phyloP scores from a whole-genome alignment of 2,797 vertebrate species.

The Gadopsis bispinosus region DNA sequence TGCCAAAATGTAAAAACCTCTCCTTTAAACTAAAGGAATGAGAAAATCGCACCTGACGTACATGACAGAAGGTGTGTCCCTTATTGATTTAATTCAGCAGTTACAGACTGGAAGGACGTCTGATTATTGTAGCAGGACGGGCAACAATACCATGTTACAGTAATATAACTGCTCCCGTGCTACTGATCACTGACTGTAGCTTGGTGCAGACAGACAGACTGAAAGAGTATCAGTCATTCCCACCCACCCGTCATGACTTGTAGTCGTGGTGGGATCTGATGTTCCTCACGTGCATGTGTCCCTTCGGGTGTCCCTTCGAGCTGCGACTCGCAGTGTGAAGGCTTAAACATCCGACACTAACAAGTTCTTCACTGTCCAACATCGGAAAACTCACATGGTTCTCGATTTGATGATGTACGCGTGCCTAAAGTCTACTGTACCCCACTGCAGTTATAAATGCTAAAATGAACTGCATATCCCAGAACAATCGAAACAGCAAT shows the following conservation, averaged over 20 bases:
- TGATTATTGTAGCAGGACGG: neutral
- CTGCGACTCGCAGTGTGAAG: slow-evolving; percentile 5
- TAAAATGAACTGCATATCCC: neutral
- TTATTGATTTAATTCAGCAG: neutral
- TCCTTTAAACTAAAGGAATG: too few relatives aligned
- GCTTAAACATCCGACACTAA: slow-evolving; percentile 19
- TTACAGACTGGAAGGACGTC: too few relatives aligned
- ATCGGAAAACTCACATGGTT: neutral
- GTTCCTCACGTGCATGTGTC: slow-evolving; percentile 12
- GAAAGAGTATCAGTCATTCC: neutral
- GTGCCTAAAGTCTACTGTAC: too few relatives aligned
- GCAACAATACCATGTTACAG: too few relatives aligned
- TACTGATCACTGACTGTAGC: neutral
- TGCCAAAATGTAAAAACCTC: too few relatives aligned
- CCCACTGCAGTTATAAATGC: neutral
- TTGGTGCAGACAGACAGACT: neutral
- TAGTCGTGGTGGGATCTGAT: slow-evolving; percentile 11
- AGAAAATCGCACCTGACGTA: too few relatives aligned
- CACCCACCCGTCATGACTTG: neutral
- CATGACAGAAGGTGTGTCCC: neutral
- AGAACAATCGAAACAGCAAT: neutral
- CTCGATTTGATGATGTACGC: neutral
- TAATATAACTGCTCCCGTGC: too few relatives aligned
- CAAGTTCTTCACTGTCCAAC: neutral
- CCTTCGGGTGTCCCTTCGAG: neutral